Conservation (phyloP, 2,797 vertebrate genomes). For the Salarias fasciatus region DNA sequence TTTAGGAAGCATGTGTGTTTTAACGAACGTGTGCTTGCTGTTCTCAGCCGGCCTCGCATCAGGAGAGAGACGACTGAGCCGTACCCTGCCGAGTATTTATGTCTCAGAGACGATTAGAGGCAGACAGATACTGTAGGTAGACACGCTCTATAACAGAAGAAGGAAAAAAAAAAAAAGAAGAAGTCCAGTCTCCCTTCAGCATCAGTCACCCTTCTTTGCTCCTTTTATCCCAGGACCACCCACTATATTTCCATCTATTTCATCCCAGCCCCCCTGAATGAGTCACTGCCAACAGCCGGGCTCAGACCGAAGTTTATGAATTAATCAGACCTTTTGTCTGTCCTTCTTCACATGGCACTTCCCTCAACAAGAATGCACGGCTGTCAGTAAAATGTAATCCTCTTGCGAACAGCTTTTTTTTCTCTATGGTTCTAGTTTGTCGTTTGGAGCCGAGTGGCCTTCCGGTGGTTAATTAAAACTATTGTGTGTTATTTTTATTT, state of each 20-base stretch:
- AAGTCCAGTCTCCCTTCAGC: slow-evolving; percentile 41
- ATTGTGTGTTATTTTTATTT: neutral
- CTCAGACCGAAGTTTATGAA: slow-evolving; percentile 52
- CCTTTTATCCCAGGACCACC: slow-evolving; percentile 51
- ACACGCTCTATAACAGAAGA: slow-evolving; percentile 16
- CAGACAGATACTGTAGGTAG: slow-evolving; percentile 29
- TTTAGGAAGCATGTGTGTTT: slow-evolving; percentile 20
- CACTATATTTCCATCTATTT: slow-evolving; percentile 38
- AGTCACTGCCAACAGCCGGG: slow-evolving; percentile 51
- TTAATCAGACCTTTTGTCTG: slow-evolving; percentile 42
- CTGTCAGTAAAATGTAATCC: slow-evolving; percentile 8
- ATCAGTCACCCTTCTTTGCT: slow-evolving; percentile 38
- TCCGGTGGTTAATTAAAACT: neutral
- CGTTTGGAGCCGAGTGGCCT: neutral
- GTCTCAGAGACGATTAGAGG: slow-evolving; percentile 21
- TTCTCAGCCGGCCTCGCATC: slow-evolving; percentile 28
- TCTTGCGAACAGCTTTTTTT: neutral
- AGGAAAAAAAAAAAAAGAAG: slow-evolving; percentile 17
- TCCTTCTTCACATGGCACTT: slow-evolving; percentile 11
- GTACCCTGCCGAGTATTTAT: slow-evolving; percentile 36
- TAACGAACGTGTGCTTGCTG: slow-evolving; percentile 1
- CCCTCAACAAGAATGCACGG: slow-evolving; percentile 11
- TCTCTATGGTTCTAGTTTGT: neutral
- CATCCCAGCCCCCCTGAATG: slow-evolving; percentile 31
- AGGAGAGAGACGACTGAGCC: slow-evolving; percentile 43